Evolutionary conservation across 1,140 invertebrate species (phyloP), one percentile per base, ranked within the genome.

Genomic region (Ceratosolen solmsi): DNA sequence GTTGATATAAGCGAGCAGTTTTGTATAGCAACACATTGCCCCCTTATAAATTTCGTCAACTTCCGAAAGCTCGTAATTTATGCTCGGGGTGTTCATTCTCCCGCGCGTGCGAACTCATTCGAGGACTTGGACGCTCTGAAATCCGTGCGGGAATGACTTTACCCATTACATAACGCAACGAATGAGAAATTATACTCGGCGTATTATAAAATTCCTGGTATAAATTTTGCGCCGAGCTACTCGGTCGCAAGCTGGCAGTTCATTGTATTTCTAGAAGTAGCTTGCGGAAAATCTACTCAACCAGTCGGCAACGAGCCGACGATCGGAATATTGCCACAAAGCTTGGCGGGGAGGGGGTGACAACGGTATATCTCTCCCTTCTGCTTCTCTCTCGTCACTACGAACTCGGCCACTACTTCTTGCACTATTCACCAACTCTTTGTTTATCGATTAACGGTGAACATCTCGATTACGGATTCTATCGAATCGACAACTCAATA

Each of bases 61-160:
- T 38, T n/a, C 71, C 56, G 72, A 54, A 68, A 68, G 79, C 79
- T 74, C 72, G 49, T 68, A 68, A 75, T 75, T 75, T 81, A 75
- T 49, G 79, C 20, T 71, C 38, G 25, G 36, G 2, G 17, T 36
- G 0, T 63, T 63, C 27, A 15, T 27, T 46, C 1, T 68, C 36
- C 41, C 30, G 33, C 4, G 7, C 36, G 33, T 36, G 76, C 76
- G 41, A 70, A 70, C 76, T 51, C 38, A 27, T 46, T 15, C 15
- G 33, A 38, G 58, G 41, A 38, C 38, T 11, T 1, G 20, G 20
- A 33, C 11, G 20, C 13, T 8, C 22, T 22, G 58, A 51, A 78
- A 78, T 54, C 65, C n/a, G 27, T 13, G 63, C 54, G 33, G 51
- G 38, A 71, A 58, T 25, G 0, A 41, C 65, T 72, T 27, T 13